Conservation (phyloP, 2,797 vertebrate genomes). For the Characodon lateralis region DNA sequence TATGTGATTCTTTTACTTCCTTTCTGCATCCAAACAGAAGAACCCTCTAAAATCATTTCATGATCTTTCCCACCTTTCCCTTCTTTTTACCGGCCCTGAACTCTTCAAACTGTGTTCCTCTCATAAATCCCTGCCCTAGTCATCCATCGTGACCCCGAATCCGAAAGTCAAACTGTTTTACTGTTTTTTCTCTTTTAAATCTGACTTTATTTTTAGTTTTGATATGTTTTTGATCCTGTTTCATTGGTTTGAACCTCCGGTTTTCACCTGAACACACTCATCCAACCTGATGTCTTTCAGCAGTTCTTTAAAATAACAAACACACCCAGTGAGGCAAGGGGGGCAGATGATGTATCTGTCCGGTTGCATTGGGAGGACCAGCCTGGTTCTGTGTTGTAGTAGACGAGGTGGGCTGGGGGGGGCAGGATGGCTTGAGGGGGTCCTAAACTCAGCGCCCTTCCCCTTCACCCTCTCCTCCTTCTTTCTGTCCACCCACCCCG, state of each 20-base stretch:
- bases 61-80: slow-evolving; percentile 3
- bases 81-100: slow-evolving; percentile 52
- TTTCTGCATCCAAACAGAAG: not conserved
- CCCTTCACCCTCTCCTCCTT: slow-evolving; percentile 19
- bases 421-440: slow-evolving; percentile 64
- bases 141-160: not conserved
- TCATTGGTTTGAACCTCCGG: no score
- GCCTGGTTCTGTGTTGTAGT: slow-evolving; percentile 28
- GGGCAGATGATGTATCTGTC: slow-evolving; percentile 75
- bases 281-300: no score
- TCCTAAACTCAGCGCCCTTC: slow-evolving; percentile 49
- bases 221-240: not conserved
- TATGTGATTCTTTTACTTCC: not conserved
- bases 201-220: not conserved
- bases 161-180: not conserved
- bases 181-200: not conserved
- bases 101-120: slow-evolving; percentile 66
- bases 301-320: no score
- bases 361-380: slow-evolving; percentile 51
- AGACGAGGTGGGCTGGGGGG: slow-evolving; percentile 2
- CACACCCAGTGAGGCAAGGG: slow-evolving; percentile 6
- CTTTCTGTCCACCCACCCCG: slow-evolving; percentile 62
- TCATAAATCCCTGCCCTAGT: slow-evolving; percentile 22
- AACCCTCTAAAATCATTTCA: not conserved
- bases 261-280: no score